phyloP scores from a whole-genome alignment of 2,797 vertebrate species.

The Tapirus indicus region DNA sequence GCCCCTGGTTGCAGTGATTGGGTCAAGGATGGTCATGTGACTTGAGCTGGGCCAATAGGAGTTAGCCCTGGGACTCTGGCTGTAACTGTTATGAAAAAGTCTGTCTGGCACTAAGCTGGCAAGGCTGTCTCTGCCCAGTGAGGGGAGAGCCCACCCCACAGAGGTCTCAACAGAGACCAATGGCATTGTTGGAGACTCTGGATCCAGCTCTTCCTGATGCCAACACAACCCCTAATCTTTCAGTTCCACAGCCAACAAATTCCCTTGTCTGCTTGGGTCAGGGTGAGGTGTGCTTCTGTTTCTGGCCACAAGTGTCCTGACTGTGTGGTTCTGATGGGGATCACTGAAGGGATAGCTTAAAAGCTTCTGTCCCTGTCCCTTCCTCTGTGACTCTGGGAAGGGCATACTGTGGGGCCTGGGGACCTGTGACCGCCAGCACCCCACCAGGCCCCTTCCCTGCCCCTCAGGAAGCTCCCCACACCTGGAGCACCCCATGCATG shows the following conservation, averaged over 20 bases:
- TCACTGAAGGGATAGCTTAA: neutral
- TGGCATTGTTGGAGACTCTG: neutral
- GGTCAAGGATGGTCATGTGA: neutral
- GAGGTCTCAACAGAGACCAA: neutral
- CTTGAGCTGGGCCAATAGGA: neutral
- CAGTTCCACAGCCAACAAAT: neutral
- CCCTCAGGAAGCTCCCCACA: conserved; percentile 63
- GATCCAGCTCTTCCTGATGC: neutral
- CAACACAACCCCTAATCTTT: neutral
- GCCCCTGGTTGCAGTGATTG: neutral
- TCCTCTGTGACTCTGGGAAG: neutral
- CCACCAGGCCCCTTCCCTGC: neutral
- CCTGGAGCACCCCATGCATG: conserved; percentile 76
- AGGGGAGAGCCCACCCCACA: neutral
- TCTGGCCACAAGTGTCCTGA: neutral
- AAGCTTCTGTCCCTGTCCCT: neutral
- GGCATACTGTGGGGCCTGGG: conserved; percentile 14
- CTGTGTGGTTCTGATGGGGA: neutral
- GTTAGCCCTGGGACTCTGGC: neutral
- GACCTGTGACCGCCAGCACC: conserved; percentile 77
- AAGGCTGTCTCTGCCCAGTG: neutral
- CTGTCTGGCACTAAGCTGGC: neutral
- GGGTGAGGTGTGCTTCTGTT: neutral
- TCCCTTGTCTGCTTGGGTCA: neutral
- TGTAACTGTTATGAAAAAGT: neutral